Evolutionary conservation across 2,888 invertebrate species (phyloP).

Genomic region (Villa cingulata): DNA sequence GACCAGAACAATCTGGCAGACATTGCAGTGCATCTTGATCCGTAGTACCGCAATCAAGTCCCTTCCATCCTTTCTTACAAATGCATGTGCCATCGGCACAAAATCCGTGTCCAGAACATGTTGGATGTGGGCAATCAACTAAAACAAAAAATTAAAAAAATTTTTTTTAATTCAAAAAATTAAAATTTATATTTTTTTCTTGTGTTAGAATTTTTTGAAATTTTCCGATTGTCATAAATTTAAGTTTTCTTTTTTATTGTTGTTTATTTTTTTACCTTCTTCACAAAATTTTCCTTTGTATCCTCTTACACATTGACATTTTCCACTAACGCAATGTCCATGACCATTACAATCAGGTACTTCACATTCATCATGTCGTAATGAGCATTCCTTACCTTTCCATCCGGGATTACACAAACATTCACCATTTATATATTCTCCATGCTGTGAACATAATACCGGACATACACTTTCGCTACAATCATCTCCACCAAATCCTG

Average conservation of each 20-base stretch:
- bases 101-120: slow-evolving; percentile 86
- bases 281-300: slow-evolving; percentile 92
- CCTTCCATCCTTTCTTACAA: slow-evolving; percentile 95
- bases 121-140: slow-evolving; percentile 89
- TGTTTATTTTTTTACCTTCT: slow-evolving; percentile 46
- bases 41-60: slow-evolving; percentile 77
- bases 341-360: slow-evolving; percentile 92
- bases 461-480: slow-evolving; percentile 98
- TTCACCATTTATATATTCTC: slow-evolving; percentile 90
- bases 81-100: slow-evolving; percentile 89
- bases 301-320: slow-evolving; percentile 85
- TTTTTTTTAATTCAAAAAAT: too few relatives aligned
- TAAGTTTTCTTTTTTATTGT: slow-evolving; percentile 18
- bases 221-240: slow-evolving; percentile 18
- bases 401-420: slow-evolving; percentile 96
- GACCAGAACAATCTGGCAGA: slow-evolving; percentile 79
- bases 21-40: slow-evolving; percentile 85
- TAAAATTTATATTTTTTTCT: too few relatives aligned
- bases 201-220: too few relatives aligned
- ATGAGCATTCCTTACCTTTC: slow-evolving; percentile 95
- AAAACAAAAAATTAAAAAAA: slow-evolving; percentile 11
- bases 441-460: slow-evolving; percentile 90
- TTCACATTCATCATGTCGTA: slow-evolving; percentile 91
- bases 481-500: slow-evolving; percentile 91
- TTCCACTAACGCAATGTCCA: slow-evolving; percentile 90